These are phyloP conservation scores for Danionella dracula DNA, from an alignment of 2,797 vertebrate genomes.

Conservation along the genomic window DNA sequence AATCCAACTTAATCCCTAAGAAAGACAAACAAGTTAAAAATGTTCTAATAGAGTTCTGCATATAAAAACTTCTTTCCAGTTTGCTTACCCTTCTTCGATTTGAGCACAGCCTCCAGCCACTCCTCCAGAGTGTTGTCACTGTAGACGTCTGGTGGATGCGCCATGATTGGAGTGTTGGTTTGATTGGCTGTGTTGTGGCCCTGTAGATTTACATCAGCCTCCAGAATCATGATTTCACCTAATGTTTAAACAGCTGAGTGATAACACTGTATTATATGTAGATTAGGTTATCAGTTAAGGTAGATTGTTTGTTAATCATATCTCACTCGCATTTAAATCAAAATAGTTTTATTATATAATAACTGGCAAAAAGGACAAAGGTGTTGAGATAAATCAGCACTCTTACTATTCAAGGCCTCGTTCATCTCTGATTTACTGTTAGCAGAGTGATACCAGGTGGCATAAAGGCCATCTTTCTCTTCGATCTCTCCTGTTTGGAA, in stretches of 20 bases:
- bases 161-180: slow-evolving; percentile 78
- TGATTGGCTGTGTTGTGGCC: slow-evolving; percentile 65
- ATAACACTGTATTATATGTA: not conserved
- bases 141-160: slow-evolving; percentile 72
- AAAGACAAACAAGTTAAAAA: not conserved
- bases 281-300: not conserved
- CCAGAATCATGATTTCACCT: slow-evolving; percentile 75
- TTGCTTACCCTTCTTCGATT: slow-evolving; percentile 69
- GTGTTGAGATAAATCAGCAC: not conserved
- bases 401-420: slow-evolving; percentile 66
- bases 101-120: slow-evolving; percentile 74
- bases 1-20: slow-evolving; percentile 80
- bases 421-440: slow-evolving; percentile 71
- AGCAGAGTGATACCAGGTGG: slow-evolving; percentile 77
- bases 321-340: not conserved
- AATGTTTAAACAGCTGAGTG: not conserved
- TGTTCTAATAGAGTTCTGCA: not conserved
- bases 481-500: slow-evolving; percentile 62
- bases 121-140: slow-evolving; percentile 80
- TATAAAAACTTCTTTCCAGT: not conserved
- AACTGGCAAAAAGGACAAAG: not conserved
- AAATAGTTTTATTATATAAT: not conserved
- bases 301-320: not conserved
- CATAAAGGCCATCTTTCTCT: slow-evolving; percentile 67
- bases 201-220: slow-evolving; percentile 75